Percentiles rank a stretch among this genome's conserved stretches.
phyloP scores from a whole-genome alignment of 2,113 vertebrate species.

The Nicator chloris region DNA sequence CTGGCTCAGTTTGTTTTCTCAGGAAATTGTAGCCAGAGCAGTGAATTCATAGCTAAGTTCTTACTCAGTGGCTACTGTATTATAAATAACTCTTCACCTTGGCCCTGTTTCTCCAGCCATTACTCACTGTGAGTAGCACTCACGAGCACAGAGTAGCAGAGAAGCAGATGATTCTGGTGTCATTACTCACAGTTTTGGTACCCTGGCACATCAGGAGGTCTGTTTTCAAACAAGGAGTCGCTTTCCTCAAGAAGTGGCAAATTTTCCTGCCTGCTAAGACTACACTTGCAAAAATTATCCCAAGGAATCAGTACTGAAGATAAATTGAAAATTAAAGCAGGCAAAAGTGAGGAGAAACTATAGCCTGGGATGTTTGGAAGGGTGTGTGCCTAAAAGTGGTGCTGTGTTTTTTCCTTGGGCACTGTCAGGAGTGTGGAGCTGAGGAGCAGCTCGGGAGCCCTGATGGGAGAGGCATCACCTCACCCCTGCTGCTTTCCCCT shows the following conservation, averaged over 20 bases:
- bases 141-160: not conserved
- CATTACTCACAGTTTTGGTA: not conserved
- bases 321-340: not conserved
- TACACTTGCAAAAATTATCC: not conserved
- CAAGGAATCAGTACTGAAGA: not conserved
- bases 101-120: conserved; percentile 10
- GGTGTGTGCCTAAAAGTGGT: fast-evolving
- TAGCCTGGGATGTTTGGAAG: not conserved
- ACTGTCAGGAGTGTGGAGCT: not conserved
- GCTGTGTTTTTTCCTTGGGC: not conserved
- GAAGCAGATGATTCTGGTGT: not conserved
- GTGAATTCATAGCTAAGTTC: conserved; percentile 38
- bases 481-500: not conserved
- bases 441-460: not conserved
- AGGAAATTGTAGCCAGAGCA: conserved; percentile 28
- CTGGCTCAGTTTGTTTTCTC: conserved; percentile 36
- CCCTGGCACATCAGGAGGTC: not conserved
- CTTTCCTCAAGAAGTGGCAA: not conserved
- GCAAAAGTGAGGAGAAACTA: not conserved
- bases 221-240: not conserved
- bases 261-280: not conserved
- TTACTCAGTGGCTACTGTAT: conserved; percentile 47
- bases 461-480: not conserved
- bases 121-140: conserved; percentile 9
- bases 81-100: conserved; percentile 56